Evolutionary conservation across 2,113 vertebrate species (phyloP), one percentile per base, ranked within the genome.

Genomic region (Gadus macrocephalus): DNA sequence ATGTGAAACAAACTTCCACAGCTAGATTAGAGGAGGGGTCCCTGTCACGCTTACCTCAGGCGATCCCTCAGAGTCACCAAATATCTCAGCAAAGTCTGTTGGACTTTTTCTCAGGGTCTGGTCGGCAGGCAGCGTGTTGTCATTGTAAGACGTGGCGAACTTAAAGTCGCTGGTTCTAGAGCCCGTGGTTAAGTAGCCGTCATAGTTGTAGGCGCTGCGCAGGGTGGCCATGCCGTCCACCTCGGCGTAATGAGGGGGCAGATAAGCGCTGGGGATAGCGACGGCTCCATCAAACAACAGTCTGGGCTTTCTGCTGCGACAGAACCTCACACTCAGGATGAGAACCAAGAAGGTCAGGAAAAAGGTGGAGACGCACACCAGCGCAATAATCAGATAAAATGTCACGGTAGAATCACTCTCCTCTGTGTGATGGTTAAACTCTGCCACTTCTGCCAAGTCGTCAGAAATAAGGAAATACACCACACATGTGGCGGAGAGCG

Each of bases 361-460:
- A 17, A 58, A 58, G 55, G 55, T 58, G 55, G 55, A 58, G 3
- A 69, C 78, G 3, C 69, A 68, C 19, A 67, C 82, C 49, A 86
- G 67, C 7, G 82, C 74, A 3, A 87, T 79, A 20, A 87, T 75
- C 16, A 92, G 71, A 28, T 90, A 91, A 3, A 87, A 80, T 0
- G 90, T 89, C 15, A 90, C 66, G 63, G 65, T 81, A 0, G 85
- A 80, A 16, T 70, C 66, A 0, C 67, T 62, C 22, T 77, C 78
- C 16, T 71, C 67, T 71, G 83, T 67, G 68, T 84, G 81, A 11
- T 83, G 79, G 69, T 73, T 84, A 67, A 81, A 49, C n/a, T 85
- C 79, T 19, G 80, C 81, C 35, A 86, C 76, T 69, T 85, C 81
- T 72, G 85, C 80, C 72, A 83, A 78, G 78, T 84, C 85, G 35